Evolutionary conservation across 2,113 vertebrate genomes (phyloP).

Genomic region (Promerops cafer): DNA sequence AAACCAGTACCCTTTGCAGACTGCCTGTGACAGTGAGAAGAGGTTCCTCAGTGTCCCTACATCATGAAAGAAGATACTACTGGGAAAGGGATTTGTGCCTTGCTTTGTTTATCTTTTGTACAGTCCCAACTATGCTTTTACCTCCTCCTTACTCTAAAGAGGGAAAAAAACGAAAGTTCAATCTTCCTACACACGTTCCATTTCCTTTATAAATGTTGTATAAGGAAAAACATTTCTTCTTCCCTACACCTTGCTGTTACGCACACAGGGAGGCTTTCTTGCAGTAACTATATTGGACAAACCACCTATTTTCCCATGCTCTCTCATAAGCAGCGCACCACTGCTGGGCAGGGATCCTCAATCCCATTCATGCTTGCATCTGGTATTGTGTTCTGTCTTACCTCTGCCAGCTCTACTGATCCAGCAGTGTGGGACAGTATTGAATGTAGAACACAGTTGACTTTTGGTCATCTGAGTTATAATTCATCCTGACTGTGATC

Average conservation of each 20-base stretch:
- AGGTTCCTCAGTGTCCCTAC: background rate
- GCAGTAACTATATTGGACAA: background rate
- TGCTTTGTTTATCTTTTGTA: background rate
- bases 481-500: background rate
- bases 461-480: background rate
- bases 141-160: background rate
- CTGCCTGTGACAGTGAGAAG: background rate
- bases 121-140: background rate
- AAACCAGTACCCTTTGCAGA: background rate
- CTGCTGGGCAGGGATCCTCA: background rate
- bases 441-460: background rate
- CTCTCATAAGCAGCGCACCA: background rate
- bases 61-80: background rate
- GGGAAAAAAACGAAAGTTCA: background rate
- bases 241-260: background rate
- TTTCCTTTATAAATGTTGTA: background rate
- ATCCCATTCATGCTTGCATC: background rate
- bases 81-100: background rate
- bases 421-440: background rate
- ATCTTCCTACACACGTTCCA: background rate
- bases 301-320: background rate
- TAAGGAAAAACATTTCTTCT: background rate
- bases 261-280: background rate
- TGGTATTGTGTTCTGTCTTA: background rate
- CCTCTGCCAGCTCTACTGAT: background rate